Percentiles rank a stretch among this genome's conserved stretches.
Conservation (phyloP, 2,797 vertebrate species). For the Eupleurogrammus muticus region DNA sequence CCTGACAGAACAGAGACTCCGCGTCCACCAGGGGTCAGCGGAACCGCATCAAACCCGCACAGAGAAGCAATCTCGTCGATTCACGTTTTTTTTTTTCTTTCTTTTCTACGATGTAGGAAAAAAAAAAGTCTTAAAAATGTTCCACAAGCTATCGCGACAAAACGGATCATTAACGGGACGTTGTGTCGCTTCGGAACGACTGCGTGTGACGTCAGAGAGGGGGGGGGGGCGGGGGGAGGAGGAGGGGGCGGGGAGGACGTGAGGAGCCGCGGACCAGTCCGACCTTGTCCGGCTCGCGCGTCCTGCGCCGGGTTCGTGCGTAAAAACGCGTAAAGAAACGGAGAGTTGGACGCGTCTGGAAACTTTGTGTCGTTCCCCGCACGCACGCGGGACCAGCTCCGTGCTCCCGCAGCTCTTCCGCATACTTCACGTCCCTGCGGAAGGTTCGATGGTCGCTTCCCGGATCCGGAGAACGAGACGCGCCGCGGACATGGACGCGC, state of each 20-base stretch:
- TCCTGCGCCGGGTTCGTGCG: conserved; percentile 58
- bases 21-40: conserved; percentile 69
- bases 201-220: conserved; percentile 73
- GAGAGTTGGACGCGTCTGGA: conserved; percentile 47
- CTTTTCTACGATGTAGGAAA: neutral
- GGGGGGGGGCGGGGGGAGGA: conserved; percentile 63
- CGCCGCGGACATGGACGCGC: conserved; percentile 53
- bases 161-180: neutral
- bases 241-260: conserved; percentile 62
- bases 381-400: conserved; percentile 63
- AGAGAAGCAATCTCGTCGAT: neutral
- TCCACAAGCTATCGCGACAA: neutral
- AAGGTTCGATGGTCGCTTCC: conserved; percentile 63
- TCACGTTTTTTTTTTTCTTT: neutral
- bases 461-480: conserved; percentile 67
- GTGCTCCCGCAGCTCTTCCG: conserved; percentile 79
- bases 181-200: conserved; percentile 53
- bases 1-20: conserved; percentile 19
- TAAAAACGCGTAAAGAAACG: conserved; percentile 52
- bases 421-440: conserved; percentile 78
- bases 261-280: conserved; percentile 70
- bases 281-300: conserved; percentile 74
- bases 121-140: neutral
- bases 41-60: conserved; percentile 51
- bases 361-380: conserved; percentile 62